Percentiles rank a stretch among this genome's conserved stretches.
Evolutionary conservation across 2,888 invertebrate species (phyloP).

Genomic region (Agrilus cyanescens): DNA sequence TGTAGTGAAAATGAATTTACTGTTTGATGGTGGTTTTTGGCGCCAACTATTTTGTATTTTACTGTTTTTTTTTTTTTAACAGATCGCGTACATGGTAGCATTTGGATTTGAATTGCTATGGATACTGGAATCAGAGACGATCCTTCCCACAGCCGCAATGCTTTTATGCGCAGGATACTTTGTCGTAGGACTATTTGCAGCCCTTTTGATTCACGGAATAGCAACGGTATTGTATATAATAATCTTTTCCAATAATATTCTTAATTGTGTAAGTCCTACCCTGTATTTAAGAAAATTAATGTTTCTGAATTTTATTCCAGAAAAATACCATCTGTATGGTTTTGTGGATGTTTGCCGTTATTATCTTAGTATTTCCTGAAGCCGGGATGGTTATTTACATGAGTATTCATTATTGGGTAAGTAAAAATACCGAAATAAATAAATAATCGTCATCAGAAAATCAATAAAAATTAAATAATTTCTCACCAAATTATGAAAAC

Average conservation of each 20-base stretch:
- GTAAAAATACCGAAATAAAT: slow-evolving; percentile 9
- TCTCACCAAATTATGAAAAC: too few relatives aligned
- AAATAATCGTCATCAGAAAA: too few relatives aligned
- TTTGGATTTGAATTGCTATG: slow-evolving; percentile 42
- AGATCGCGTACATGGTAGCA: slow-evolving; percentile 42
- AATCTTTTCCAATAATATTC: slow-evolving; percentile 5
- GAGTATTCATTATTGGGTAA: slow-evolving; percentile 45
- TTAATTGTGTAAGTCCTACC: not conserved
- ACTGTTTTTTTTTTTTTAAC: slow-evolving; percentile 23
- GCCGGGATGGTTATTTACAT: slow-evolving; percentile 43
- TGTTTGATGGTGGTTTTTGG: not conserved
- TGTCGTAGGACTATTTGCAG: slow-evolving; percentile 38
- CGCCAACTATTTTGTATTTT: too few relatives aligned
- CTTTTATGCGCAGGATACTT: slow-evolving; percentile 41
- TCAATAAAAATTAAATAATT: too few relatives aligned
- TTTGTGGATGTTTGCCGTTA: slow-evolving; percentile 41
- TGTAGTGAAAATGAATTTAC: not conserved
- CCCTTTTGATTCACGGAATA: slow-evolving; percentile 39
- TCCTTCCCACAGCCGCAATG: slow-evolving; percentile 39
- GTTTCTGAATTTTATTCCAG: slow-evolving; percentile 28
- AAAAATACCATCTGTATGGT: slow-evolving; percentile 38
- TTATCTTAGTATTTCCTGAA: slow-evolving; percentile 41
- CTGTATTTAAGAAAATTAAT: not conserved
- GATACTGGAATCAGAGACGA: slow-evolving; percentile 36
- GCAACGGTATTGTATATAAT: slow-evolving; percentile 34